Evolutionary conservation across 1,140 invertebrate genomes (phyloP).

Genomic region (Acromyrmex charruanus): DNA sequence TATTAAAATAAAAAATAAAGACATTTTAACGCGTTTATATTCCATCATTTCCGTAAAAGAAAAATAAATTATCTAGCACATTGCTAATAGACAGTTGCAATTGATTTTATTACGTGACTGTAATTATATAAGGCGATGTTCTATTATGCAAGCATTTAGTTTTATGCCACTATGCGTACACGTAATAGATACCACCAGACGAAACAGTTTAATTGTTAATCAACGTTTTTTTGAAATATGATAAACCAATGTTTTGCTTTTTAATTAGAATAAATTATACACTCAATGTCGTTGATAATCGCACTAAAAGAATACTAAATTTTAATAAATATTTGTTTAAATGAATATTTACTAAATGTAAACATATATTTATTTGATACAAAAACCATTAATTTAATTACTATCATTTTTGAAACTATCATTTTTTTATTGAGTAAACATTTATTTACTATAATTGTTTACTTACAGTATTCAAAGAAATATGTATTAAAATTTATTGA

Average conservation of each 20-base stretch:
- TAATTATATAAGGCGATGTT: constrained; percentile 7
- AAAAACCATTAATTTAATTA: no score
- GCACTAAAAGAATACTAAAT: no score
- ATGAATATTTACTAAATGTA: no score
- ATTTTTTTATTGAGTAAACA: no score
- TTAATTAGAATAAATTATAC: neutral
- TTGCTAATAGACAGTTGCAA: constrained; percentile 11
- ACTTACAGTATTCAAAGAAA: no score
- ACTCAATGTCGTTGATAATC: neutral
- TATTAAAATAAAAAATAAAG: neutral
- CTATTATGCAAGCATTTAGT: constrained; percentile 13
- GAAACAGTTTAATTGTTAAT: neutral
- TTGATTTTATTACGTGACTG: constrained; percentile 11
- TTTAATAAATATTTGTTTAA: no score
- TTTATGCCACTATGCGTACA: neutral
- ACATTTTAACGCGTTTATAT: neutral
- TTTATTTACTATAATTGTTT: no score
- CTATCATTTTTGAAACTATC: no score
- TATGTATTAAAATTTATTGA: no score
- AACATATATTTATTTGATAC: no score
- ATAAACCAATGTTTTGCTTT: neutral
- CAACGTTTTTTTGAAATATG: neutral
- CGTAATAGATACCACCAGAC: neutral
- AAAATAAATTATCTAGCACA: neutral
- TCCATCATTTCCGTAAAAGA: neutral